Evolutionary conservation across 2,888 invertebrate species (phyloP), one percentile per base, ranked within the genome.

Genomic region (Trissolcus japonicus): DNA sequence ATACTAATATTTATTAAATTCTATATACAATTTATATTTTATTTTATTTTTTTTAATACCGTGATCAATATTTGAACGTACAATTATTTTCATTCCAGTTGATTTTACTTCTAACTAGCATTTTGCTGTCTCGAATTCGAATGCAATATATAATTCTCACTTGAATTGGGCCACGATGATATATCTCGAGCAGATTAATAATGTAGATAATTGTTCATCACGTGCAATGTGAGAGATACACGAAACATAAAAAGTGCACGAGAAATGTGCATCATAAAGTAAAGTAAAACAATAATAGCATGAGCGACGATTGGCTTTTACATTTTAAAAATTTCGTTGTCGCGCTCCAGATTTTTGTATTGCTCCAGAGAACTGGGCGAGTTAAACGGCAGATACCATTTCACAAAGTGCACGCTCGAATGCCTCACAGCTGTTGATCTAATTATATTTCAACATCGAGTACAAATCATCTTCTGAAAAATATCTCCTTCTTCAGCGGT

Each of bases 221-320:
- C 56, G 29, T 51, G 69, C 69, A 66, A 46, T 40, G 19, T 2
- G 25, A 59, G 66, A 35, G 16, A 41, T 19, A 51, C 54, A 61
- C 54, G 56, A 62, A 66, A 67, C 67, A 71, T 71, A 56, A 75
- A 74, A 78, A 53, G 74, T 65, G 55, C 53, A 67, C 50, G 63
- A 67, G 71, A 67, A 46, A 14, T 46, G 16, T 46, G 56, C 73
- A 67, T 55, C 66, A 62, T 71, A 71, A 67, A 71, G 67, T 59
- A 63, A 78, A 75, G 66, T 69, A 71, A 51, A 59, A 59, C 59
- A 71, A 78, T 71, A 74, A 71, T 66, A 61, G 66, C 71, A 19
- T 55, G 65, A 59, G 60, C 54, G 73, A 56, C 69, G 71, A 75
- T 75, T 75, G 75, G 75, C 78, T 78, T 75, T 75, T 71, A 74